A percentile compares a stretch with the other conserved stretches of the same genome.
Conservation (phyloP, 53 echinoderm and acorn worm species). For the Crossaster papposus region DNA sequence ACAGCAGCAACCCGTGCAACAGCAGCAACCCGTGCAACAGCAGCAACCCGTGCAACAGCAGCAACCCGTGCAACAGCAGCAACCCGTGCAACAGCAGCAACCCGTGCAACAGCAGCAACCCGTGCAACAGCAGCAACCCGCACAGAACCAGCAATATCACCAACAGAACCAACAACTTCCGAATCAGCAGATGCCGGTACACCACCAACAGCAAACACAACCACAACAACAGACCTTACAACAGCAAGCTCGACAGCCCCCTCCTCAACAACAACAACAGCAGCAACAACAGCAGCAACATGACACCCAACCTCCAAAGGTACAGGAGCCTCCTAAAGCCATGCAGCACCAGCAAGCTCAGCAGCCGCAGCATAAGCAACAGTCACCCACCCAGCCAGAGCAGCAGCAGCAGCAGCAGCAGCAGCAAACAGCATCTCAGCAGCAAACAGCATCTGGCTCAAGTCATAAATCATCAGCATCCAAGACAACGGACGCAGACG, state of each 20-base stretch:
- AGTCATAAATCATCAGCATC: not conserved
- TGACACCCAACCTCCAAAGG: not conserved
- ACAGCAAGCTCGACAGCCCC: constrained; percentile 20
- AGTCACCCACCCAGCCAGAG: constrained; percentile 11
- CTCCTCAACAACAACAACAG: constrained; percentile 5
- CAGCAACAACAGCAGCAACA: constrained; percentile 31
- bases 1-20: constrained; percentile 39
- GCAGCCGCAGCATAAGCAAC: constrained; percentile 19
- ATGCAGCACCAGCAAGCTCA: constrained; percentile 9
- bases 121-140: constrained; percentile 1
- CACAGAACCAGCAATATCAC: not conserved
- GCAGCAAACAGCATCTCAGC: constrained; percentile 12
- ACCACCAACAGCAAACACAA: not conserved
- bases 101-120: not conserved
- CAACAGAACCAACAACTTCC: constrained; percentile 11
- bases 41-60: not conserved
- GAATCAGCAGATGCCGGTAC: not conserved
- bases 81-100: not conserved
- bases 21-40: not conserved
- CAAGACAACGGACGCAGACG: not conserved
- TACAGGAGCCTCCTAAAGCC: constrained; percentile 16
- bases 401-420: constrained; percentile 30
- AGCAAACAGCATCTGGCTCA: constrained; percentile 25
- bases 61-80: constrained; percentile 15
- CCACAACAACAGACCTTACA: not conserved